Evolutionary conservation across 2,113 vertebrate species (phyloP).

Genomic region (Chelonoidis abingdonii): DNA sequence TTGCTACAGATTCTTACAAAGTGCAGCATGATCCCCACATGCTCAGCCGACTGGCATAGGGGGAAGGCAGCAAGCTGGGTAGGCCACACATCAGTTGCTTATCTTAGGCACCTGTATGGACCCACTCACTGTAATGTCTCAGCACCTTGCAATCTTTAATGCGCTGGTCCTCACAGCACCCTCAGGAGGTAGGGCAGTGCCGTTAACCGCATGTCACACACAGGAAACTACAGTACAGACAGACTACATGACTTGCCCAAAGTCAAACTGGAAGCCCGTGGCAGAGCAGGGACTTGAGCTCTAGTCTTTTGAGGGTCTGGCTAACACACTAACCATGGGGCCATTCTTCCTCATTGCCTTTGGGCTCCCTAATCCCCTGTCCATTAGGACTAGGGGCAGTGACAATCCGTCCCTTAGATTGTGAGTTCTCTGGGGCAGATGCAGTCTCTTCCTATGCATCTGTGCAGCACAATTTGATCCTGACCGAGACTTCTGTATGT

Average conservation of each 20-base stretch:
- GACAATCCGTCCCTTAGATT: not conserved
- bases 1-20: not conserved
- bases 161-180: not conserved
- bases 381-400: not conserved
- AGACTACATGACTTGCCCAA: not conserved
- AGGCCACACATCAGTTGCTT: not conserved
- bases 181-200: not conserved
- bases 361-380: not conserved
- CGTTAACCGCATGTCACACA: not conserved
- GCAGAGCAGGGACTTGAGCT: fast-evolving
- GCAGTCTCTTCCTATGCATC: fast-evolving
- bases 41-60: not conserved
- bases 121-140: not conserved
- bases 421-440: not conserved
- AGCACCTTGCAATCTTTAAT: not conserved
- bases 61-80: not conserved
- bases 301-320: not conserved
- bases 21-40: not conserved
- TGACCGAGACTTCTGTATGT: fast-evolving
- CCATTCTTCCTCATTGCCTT: not conserved
- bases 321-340: not conserved
- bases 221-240: not conserved
- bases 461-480: not conserved
- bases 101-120: not conserved
- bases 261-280: fast-evolving